Base-by-base conservation (phyloP, 1,140 invertebrate species). In the Hycleus cichorii region DNA sequence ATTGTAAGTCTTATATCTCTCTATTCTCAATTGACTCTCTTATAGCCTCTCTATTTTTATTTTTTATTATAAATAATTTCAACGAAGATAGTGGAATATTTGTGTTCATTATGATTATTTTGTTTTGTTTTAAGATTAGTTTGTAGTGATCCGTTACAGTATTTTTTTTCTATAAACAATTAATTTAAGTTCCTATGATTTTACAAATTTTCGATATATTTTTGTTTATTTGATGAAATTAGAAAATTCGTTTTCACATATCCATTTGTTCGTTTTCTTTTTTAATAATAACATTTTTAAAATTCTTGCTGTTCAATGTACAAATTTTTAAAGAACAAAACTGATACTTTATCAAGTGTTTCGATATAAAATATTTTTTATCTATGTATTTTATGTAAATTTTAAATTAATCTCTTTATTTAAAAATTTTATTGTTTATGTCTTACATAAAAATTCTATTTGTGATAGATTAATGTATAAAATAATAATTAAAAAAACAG, bases 401-500 rank as follows among this genome's bases (percentile, higher is more conserved):
- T n/a, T 42, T 42, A 42, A 42, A 42, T 42, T n/a, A 42, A n/a
- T 42, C 10, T 42, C 9, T 42, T 42, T 9, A 11, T 42, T 42
- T 42, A 11, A 42, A 39, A 6, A 11, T 10, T 11, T 10, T 42
- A 4, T 11, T 42, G 40, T 42, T 42, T n/a, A 42, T 42, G 11
- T 42, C 11, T 42, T 62, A 57, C 48, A 58, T 58, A 44, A 62
- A 60, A 62, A 60, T 62, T 62, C 60, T 62, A 62, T 62, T 62
- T 62, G 60, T 62, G 60, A 62, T 62, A 62, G 60, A 58, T 58
- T 62, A 59, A 57, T 62, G 60, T 58, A 62, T 62, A 62, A 62
- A 42, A 42, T 42, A 11, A 62, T 58, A 49, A 58, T 58, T 58
- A 62, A 32, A 55, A 62, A 62, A 18, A 18, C 18, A 1, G 18